Base-by-base conservation (phyloP, 1,140 invertebrate species). In the Venturia canescens region DNA sequence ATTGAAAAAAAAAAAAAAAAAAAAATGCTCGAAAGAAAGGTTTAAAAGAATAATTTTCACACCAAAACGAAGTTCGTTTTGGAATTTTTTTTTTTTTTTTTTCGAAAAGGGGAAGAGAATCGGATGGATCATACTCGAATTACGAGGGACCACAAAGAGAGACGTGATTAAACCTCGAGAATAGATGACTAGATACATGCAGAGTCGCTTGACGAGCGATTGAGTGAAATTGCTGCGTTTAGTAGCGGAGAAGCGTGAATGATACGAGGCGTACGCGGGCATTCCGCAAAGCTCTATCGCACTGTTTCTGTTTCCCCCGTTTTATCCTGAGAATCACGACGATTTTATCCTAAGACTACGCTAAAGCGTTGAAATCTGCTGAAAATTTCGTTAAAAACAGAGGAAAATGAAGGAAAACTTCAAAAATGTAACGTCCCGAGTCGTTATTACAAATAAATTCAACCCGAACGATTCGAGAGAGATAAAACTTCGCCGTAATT, bases 151-250 rank as follows among this genome's bases (percentile, higher is more conserved):
- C 3, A 34, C 7, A 34, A 44, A 44, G 38, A 44, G 7, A 44
- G 38, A 44, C 38, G 38, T 44, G 3, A 44, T 44, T 44, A 44
- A 11, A 11, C 13, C 38, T 44, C 7, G 7, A 44, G 38, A 44
- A 44, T 7, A 13, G 38, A 44, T 44, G 11, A 44, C 60, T 23
- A 48, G 53, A 18, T 21, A n/a, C 57, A 26, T 63, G 60, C 75
- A 77, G 44, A 71, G 44, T 79, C 81, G 80, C 50, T 78, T 82
- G 80, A 82, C 78, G 81, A 74, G 78, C 48, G 72, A 82, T 82
- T 82, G 80, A 82, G 78, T 72, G 70, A 82, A 82, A 82, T 82
- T 82, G 78, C 78, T 75, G 78, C 81, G 78, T 80, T 82, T 80
- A 82, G 71, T 72, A 74, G 77, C 66, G 78, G 72, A 78, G 70